Conservation (phyloP, 2,888 invertebrate species). For the Meghimatium bilineatum region DNA sequence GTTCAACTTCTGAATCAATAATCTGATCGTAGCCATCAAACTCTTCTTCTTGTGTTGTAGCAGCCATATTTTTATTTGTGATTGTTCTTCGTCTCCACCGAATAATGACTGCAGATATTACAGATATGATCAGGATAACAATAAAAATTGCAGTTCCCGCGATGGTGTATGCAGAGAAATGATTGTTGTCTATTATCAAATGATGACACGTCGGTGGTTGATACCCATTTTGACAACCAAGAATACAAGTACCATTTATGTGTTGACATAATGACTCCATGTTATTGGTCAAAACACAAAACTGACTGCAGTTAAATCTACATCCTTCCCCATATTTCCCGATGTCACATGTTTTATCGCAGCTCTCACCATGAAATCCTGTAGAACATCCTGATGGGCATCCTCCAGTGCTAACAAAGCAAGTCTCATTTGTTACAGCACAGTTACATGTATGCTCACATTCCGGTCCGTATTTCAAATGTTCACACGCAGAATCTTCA, state of each 20-base stretch:
- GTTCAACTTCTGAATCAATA: not conserved
- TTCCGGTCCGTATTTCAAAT: not conserved
- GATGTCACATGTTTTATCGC: not conserved
- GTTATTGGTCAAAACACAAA: not conserved
- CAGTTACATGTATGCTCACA: conserved; percentile 18
- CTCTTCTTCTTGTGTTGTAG: not conserved
- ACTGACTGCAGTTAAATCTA: conserved; percentile 19
- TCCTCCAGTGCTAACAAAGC: conserved; percentile 15
- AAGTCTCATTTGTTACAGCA: not conserved
- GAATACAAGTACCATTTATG: not conserved
- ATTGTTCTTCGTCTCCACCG: not conserved
- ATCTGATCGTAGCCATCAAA: not conserved
- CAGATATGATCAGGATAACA: not conserved
- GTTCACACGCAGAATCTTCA: not conserved
- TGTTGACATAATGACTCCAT: not conserved
- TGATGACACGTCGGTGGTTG: not conserved
- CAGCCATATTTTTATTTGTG: not conserved
- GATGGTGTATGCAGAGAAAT: not conserved
- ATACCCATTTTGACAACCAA: conserved; percentile 1
- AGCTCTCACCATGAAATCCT: conserved; percentile 13
- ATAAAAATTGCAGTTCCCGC: not conserved
- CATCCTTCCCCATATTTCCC: conserved; percentile 13
- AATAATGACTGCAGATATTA: not conserved
- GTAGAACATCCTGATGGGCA: conserved; percentile 19
- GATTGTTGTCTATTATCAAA: not conserved